Evolutionary conservation across 1,140 invertebrate genomes (phyloP).

Genomic region (Drosophila nannoptera): DNA sequence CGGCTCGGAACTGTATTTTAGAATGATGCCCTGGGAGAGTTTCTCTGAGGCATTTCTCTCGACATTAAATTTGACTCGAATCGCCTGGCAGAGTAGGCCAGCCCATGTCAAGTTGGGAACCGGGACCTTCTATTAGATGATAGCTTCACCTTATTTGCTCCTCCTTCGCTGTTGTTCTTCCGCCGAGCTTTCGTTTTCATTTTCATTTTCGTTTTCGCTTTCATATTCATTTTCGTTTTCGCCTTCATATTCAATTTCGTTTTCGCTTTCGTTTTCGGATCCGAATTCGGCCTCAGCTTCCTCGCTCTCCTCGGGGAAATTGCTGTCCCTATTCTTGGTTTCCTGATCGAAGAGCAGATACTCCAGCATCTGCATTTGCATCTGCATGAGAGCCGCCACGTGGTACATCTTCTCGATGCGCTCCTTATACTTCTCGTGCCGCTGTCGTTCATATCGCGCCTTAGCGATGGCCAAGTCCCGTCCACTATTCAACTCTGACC

Average conservation of each 20-base stretch:
- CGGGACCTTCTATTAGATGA: too few species aligned
- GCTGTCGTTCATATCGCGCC: not conserved
- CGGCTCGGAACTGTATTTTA: too few species aligned
- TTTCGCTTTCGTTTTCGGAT: not conserved
- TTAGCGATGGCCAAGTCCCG: too few species aligned
- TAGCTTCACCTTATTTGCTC: too few species aligned
- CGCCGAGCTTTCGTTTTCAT: not conserved
- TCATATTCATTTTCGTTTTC: not conserved
- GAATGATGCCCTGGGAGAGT: too few species aligned
- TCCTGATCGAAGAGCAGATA: conserved; percentile 28
- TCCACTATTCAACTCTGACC: too few species aligned
- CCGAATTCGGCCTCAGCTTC: not conserved
- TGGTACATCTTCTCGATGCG: conserved; percentile 16
- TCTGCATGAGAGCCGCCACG: conserved; percentile 25
- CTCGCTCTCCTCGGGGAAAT: too few species aligned
- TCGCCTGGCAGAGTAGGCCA: too few species aligned
- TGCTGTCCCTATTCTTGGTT: conserved; percentile 5
- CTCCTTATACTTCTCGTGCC: conserved; percentile 14
- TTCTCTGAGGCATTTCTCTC: too few species aligned
- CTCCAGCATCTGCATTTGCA: conserved; percentile 46
- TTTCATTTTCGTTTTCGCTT: not conserved
- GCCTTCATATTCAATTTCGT: not conserved
- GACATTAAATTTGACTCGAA: too few species aligned
- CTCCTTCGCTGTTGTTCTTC: too few species aligned
- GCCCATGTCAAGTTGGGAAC: too few species aligned